Base-by-base conservation (phyloP, 1,140 invertebrate genomes). In the Scaptomyza pallida region DNA sequence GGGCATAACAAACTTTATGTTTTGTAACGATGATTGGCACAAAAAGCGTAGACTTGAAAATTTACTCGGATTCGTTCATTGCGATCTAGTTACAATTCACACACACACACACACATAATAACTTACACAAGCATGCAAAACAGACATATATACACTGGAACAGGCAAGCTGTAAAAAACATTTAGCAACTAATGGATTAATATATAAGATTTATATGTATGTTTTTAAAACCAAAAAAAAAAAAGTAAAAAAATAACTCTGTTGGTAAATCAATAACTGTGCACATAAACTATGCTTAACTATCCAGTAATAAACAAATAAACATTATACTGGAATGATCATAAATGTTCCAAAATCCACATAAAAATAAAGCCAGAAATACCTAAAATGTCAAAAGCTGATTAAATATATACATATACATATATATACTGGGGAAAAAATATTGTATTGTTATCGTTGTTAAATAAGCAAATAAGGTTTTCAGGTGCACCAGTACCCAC, bases 171-270 rank as follows among this genome's bases (percentile, higher is more conserved):
- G 61, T 71, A 56, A 52, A 71, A 26, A 71, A 57, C 37, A 65
- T 57, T 30, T 71, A 71, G 68, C 21, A 37, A 23, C 26, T 51
- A 71, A 45, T 44, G 23, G 45, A 48, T 26, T 50, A 45, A 10
- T 70, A 30, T 51, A 33, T 71, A 71, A 57, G 61, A 71, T 71
- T 71, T 82, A 64, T 71, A 72, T 75, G 26, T 64, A 72, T 69
- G 59, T 55, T 61, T 56, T 26, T 41, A 67, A 23, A 40, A 52
- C 41, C 37, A 23, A 47, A 12, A 57, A 62, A 43, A 10, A 10
- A 56, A 55, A 51, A 17, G 13, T 5, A 9, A 9, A 30, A 30
- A 30, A 30, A 30, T 2, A 30, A 9, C 2, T 30, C 26, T 30
- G 40, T 55, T 70, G 59, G 67, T 48, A 50, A 17, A 44, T 54